phyloP scores from a whole-genome alignment of 2,797 vertebrate species.

The Enteromius afrohamiltoni region DNA sequence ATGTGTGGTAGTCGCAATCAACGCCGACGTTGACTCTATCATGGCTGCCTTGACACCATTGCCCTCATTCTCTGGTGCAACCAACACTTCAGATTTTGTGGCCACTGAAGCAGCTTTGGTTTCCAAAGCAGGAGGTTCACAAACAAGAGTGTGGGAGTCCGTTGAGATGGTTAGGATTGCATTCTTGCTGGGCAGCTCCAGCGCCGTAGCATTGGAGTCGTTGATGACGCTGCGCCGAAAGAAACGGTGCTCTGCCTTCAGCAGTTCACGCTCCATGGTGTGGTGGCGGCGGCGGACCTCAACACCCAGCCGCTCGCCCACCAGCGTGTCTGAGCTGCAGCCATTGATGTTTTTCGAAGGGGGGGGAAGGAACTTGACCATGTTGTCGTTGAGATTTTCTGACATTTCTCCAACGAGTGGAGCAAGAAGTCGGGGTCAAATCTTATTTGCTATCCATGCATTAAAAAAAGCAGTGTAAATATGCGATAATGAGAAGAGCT shows the following conservation, averaged over 20 bases:
- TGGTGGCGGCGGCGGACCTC: constrained; percentile 92
- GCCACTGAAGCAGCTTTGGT: constrained; percentile 63
- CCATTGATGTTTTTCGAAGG: constrained; percentile 83
- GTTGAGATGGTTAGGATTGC: constrained; percentile 74
- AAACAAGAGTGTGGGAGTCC: constrained; percentile 25
- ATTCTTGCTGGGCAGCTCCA: constrained; percentile 89
- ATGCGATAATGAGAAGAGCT: constrained; percentile 33
- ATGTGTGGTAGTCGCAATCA: constrained; percentile 56
- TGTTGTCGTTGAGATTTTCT: constrained; percentile 79
- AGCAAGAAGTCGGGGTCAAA: constrained; percentile 54
- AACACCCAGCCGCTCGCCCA: constrained; percentile 81
- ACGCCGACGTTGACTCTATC: constrained; percentile 62
- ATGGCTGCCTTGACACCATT: constrained; percentile 61
- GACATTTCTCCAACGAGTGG: constrained; percentile 79
- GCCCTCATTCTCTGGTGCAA: constrained; percentile 54
- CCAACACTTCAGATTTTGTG: constrained; percentile 55
- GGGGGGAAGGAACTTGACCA: constrained; percentile 85
- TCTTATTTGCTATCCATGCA: constrained; percentile 69
- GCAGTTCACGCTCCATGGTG: constrained; percentile 95
- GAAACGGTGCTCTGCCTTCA: constrained; percentile 92
- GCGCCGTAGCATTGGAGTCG: constrained; percentile 93
- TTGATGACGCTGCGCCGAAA: constrained; percentile 96
- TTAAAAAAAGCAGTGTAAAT: constrained; percentile 54
- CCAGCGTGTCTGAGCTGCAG: constrained; percentile 90
- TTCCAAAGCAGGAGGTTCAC: constrained; percentile 62